Evolutionary conservation across 2,888 invertebrate species (phyloP).

Genomic region (Drosophila melanosoma): DNA sequence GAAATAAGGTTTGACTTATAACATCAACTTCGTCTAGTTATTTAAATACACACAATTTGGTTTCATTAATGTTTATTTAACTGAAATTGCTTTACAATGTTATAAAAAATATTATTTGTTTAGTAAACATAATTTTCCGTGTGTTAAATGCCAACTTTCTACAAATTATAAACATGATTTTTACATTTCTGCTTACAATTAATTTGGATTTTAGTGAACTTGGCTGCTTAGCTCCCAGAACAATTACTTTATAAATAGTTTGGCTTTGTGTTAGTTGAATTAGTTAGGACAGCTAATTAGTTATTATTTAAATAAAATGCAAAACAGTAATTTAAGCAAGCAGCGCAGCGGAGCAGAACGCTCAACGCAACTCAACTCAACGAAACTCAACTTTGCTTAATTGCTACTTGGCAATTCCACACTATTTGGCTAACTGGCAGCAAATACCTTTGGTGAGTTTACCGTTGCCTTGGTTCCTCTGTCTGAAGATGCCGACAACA

Average conservation of each 20-base stretch:
- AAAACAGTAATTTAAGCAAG: slow-evolving; percentile 63
- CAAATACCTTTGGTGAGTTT: slow-evolving; percentile 56
- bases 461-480: slow-evolving; percentile 63
- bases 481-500: slow-evolving; percentile 65
- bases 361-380: slow-evolving; percentile 31
- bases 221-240: not conserved
- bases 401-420: slow-evolving; percentile 29
- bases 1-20: slow-evolving; percentile 15
- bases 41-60: not conserved
- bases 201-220: not conserved
- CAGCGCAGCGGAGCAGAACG: slow-evolving; percentile 65
- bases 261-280: slow-evolving; percentile 2
- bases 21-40: not conserved
- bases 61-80: not conserved
- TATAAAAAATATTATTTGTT: not conserved
- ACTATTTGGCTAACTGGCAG: slow-evolving; percentile 41
- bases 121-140: not conserved
- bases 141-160: not conserved
- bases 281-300: slow-evolving; percentile 60
- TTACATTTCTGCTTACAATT: not conserved
- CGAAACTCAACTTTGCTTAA: slow-evolving; percentile 53
- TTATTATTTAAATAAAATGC: slow-evolving; percentile 76
- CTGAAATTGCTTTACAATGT: not conserved
- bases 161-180: not conserved
- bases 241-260: not conserved